These are phyloP conservation scores for Parochlus steinenii DNA, from an alignment of 2,888 invertebrate genomes.

Conservation along the genomic window DNA sequence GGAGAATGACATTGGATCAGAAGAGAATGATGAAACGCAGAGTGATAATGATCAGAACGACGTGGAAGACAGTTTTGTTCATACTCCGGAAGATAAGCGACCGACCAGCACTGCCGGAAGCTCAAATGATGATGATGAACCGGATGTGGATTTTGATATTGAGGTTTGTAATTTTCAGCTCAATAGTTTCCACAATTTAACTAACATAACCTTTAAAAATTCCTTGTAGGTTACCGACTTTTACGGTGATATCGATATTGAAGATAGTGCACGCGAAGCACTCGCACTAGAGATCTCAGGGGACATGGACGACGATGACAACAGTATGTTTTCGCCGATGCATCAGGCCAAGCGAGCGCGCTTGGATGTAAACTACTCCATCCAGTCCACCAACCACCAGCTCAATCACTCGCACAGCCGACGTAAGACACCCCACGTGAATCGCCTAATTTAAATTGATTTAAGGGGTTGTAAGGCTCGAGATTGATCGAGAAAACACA, in stretches of 20 bases:
- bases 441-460: slow-evolving; percentile 23
- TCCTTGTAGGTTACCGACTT: slow-evolving; percentile 42
- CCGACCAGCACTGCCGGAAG: slow-evolving; percentile 22
- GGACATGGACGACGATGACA: slow-evolving; percentile 42
- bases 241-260: slow-evolving; percentile 56
- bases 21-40: slow-evolving; percentile 20
- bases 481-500: no score
- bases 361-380: slow-evolving; percentile 29
- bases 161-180: slow-evolving; percentile 31
- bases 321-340: slow-evolving; percentile 9
- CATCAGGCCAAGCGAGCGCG: slow-evolving; percentile 24
- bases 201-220: slow-evolving; percentile 7
- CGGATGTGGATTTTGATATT: slow-evolving; percentile 41
- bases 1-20: slow-evolving; percentile 33
- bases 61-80: slow-evolving; percentile 25
- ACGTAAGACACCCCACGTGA: slow-evolving; percentile 45
- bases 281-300: slow-evolving; percentile 31
- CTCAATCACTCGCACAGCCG: slow-evolving; percentile 37
- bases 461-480: no score
- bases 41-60: slow-evolving; percentile 30
- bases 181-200: slow-evolving; percentile 11
- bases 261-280: slow-evolving; percentile 34
- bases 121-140: slow-evolving; percentile 40
- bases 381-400: slow-evolving; percentile 33
- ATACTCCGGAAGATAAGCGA: slow-evolving; percentile 21